Base-by-base conservation (phyloP, 2,888 invertebrate species). In the Xanthostigma xanthostigma region DNA sequence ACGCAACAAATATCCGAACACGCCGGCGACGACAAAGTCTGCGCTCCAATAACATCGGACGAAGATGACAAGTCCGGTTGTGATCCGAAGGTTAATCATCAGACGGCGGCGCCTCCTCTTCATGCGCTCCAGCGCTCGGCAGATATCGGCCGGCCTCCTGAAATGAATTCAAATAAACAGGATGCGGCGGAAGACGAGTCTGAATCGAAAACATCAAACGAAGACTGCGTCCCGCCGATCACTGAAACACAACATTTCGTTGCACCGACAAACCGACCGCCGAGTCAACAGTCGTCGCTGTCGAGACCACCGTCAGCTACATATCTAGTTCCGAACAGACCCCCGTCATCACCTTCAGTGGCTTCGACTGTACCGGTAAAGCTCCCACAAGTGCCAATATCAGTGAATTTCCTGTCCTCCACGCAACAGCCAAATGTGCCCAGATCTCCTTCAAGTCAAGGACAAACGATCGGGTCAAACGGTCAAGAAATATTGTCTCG, bases 71-170 rank as follows among this genome's bases (percentile, higher is more conserved):
- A 56, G 37, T 41, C 53, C 12, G 49, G 52, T 36, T 38, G 42
- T 43, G 41, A 44, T 11, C 17, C 49, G 27, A 50, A 54, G 47
- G 55, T 50, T 52, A 60, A 58, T 44, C 51, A 51, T 37, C 55
- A 56, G 48, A 56, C 58, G 41, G 54, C 55, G 36, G 51, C 54
- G 41, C 60, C 56, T 49, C 54, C 58, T 45, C 53, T 55, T 34
- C 48, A 56, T 12, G 54, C 52, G 43, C 56, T 57, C 34, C 60
- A 60, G 41, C 45, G 49, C 38, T 43, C 13, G 39, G 36, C 13
- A 45, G 27, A 33, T 41, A 41, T 46, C 53, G 27, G 51, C 50
- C 36, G 51, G 53, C 51, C 50, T 49, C 27, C 27, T 27, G 27
- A 27, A 27, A 27, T 27, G 27, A 27, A 27, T 6, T 6, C 6